These are phyloP conservation scores for Cryptus viduatorius DNA, from an alignment of 2,888 invertebrate species.

Conservation along the genomic window DNA sequence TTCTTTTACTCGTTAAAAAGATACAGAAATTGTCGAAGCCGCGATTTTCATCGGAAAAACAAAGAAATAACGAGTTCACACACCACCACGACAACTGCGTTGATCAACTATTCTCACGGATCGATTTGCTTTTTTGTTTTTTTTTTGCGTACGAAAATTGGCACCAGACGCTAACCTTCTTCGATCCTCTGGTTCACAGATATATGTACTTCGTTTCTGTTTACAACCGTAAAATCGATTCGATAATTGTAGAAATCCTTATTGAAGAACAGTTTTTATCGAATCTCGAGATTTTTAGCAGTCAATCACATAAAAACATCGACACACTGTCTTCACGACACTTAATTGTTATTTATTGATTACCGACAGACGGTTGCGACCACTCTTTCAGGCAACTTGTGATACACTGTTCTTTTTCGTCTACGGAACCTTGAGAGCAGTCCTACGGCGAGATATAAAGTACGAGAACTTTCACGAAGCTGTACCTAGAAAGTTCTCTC, in stretches of 20 bases:
- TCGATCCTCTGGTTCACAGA: not conserved
- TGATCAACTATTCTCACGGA: not conserved
- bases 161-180: slow-evolving; percentile 60
- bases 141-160: not conserved
- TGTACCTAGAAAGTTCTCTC: slow-evolving; percentile 16
- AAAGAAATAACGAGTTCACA: not conserved
- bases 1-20: not conserved
- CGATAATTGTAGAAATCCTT: not conserved
- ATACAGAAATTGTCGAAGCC: not conserved
- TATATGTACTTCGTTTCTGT: not conserved
- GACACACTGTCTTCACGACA: not conserved
- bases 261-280: not conserved
- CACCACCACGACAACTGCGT: slow-evolving; percentile 4
- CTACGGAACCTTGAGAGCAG: not conserved
- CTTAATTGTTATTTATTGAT: not conserved
- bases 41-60: not conserved
- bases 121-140: not conserved
- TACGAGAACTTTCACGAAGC: slow-evolving; percentile 38
- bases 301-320: not conserved
- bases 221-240: not conserved
- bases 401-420: not conserved
- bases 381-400: not conserved
- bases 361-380: not conserved
- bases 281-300: not conserved
- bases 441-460: not conserved